Evolutionary conservation across 2,797 vertebrate species (phyloP).

Genomic region (Phalanger gymnotis): DNA sequence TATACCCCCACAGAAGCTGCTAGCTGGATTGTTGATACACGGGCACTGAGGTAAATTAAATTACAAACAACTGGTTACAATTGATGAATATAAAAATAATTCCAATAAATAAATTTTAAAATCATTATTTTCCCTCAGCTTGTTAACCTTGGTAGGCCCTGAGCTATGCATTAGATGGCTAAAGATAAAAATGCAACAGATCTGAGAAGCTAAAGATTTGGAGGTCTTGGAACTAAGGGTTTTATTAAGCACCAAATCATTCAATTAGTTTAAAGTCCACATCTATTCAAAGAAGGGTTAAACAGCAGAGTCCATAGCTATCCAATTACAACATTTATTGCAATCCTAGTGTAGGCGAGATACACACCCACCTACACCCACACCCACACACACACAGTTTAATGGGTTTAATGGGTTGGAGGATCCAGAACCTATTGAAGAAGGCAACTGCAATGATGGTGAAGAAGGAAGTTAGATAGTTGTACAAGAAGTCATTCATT

Average conservation of each 20-base stretch:
- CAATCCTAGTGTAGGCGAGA: not conserved
- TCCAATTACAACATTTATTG: not conserved
- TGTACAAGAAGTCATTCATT: constrained; percentile 43
- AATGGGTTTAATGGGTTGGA: not conserved
- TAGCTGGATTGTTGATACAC: too few relatives aligned
- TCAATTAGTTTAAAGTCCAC: not conserved
- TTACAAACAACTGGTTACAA: not conserved
- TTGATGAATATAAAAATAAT: not conserved
- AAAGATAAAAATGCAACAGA: not conserved
- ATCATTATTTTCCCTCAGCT: not conserved
- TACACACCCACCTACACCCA: not conserved
- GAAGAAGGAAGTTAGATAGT: constrained; percentile 55
- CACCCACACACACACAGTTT: not conserved
- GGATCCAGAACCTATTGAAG: not conserved
- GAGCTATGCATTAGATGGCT: not conserved
- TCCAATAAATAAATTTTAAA: not conserved
- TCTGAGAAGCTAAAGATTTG: not conserved
- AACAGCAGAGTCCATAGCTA: not conserved
- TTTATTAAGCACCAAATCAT: not conserved
- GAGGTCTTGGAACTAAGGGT: not conserved
- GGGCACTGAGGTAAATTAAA: not conserved
- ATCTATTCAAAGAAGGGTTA: not conserved
- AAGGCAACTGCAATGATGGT: not conserved
- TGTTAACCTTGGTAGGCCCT: not conserved
- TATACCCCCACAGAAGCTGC: too few relatives aligned